Base-by-base conservation (phyloP, 2,797 vertebrate species). In the Pseudomugil gertrudae region DNA sequence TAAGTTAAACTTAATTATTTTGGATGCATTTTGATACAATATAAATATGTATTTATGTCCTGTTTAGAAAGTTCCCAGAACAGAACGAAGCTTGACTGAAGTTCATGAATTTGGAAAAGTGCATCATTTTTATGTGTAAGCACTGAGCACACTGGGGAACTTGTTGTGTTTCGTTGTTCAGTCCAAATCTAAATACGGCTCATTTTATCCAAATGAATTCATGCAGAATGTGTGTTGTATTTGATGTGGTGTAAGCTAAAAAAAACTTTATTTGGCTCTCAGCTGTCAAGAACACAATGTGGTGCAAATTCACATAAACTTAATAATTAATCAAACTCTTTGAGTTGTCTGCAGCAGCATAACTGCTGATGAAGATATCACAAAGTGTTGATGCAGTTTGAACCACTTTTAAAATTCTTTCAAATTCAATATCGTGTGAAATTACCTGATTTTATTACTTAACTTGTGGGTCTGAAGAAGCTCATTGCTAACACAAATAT, bases 131-230 rank as follows among this genome's bases (percentile, higher is more conserved):
- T 15, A 51, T 51, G 48, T 7, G 13, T 27, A 51, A 51, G 26
- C 15, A 36, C 58, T 72, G 29, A 63, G 51, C 38, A 58, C 63
- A 50, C 58, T 4, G 38, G 23, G 60, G 64, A 63, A 60, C 51
- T 55, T 69, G 60, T 45, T 56, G 45, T 50, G 40, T 52, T 61
- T 72, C 35, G 50, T 3, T 45, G 30, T 64, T 77, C 40, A 62
- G n/a, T 43, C 54, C 48, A 71, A 55, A 63, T 79, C 76, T 80
- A 79, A 73, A 79, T 63, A 45, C 45, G 38, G 65, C 59, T 68
- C 21, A 48, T 78, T 70, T 73, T 38, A 66, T 62, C 45, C 24
- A 43, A 57, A 60, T 55, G 17, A 57, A 57, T 57, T 65, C 48
- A 35, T 47, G 57, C 35, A 69, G 29, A 40, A 36, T 51, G 56